Evolutionary conservation across 2,797 vertebrate genomes (phyloP).

Genomic region (Aviceda leuphotes): DNA sequence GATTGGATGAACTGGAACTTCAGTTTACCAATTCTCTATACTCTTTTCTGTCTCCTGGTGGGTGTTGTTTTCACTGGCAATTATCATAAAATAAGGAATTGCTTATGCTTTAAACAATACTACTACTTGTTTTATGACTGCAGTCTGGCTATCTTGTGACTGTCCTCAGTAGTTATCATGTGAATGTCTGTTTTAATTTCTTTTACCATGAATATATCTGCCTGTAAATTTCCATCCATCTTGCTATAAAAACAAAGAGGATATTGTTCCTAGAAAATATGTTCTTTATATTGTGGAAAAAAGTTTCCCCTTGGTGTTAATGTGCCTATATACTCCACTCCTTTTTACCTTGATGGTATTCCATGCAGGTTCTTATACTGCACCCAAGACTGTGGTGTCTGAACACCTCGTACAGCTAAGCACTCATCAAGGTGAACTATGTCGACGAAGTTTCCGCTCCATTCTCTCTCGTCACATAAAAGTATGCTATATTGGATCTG

Average conservation of each 20-base stretch:
- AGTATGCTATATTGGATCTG: neutral
- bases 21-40: neutral
- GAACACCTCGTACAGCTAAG: neutral
- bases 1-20: neutral
- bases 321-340: neutral
- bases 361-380: neutral
- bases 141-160: neutral
- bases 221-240: neutral
- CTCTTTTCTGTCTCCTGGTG: neutral
- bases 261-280: neutral
- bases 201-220: neutral
- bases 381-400: neutral
- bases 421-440: constrained; percentile 8
- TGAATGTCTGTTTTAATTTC: neutral
- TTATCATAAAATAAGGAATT: neutral
- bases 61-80: neutral
- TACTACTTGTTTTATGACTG: neutral
- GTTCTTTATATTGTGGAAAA: neutral
- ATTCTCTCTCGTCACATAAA: neutral
- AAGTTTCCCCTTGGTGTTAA: neutral
- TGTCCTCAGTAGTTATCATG: neutral
- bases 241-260: neutral
- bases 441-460: neutral
- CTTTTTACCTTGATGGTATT: neutral
- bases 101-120: neutral